Percentiles rank a stretch among this genome's conserved stretches.
Evolutionary conservation across 1,140 invertebrate species (phyloP).

Genomic region (Wiebesia pumilae): DNA sequence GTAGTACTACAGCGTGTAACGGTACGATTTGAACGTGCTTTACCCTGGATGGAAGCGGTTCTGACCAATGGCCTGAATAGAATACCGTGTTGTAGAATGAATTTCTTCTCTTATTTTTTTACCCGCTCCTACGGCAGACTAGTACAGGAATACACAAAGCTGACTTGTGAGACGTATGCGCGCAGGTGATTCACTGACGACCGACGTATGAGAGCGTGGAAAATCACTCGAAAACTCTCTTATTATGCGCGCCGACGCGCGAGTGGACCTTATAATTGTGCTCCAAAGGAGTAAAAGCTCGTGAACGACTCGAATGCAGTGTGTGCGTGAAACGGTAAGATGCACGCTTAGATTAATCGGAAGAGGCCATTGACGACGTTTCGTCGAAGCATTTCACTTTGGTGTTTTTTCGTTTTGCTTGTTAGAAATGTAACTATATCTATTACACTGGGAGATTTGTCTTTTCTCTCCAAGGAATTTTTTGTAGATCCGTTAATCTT

Average conservation of each 20-base stretch:
- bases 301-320: neutral
- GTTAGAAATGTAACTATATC: neutral
- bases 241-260: neutral
- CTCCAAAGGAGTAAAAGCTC: constrained; percentile 5
- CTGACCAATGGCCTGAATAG: constrained; percentile 69
- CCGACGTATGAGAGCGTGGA: constrained; percentile 10
- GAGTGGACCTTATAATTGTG: constrained; percentile 3
- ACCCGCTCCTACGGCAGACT: neutral
- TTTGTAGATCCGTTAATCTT: neutral
- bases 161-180: neutral
- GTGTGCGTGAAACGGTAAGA: constrained; percentile 4
- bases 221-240: constrained; percentile 32
- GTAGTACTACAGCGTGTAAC: constrained; percentile 63
- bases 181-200: neutral
- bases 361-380: neutral
- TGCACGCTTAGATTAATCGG: neutral
- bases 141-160: constrained; percentile 36
- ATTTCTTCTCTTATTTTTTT: constrained; percentile 55
- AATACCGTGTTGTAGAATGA: constrained; percentile 56
- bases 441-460: neutral
- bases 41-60: constrained; percentile 72
- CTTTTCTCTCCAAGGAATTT: neutral
- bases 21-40: constrained; percentile 68
- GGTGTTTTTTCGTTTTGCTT: neutral
- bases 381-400: neutral